phyloP scores from a whole-genome alignment of 1,140 invertebrate species.

The Sesamia nonagrioides region DNA sequence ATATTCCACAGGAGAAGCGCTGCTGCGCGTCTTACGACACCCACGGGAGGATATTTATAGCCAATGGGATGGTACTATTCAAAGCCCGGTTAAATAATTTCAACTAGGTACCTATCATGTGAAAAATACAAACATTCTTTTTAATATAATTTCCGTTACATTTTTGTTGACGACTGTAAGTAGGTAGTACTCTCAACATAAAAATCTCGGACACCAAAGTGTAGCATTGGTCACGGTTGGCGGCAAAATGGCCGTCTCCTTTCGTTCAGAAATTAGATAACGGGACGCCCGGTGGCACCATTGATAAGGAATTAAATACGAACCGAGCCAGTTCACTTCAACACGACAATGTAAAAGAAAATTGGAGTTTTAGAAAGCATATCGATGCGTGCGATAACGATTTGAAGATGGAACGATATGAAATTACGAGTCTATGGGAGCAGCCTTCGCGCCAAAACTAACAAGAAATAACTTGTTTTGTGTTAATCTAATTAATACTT shows the following conservation, averaged over 20 bases:
- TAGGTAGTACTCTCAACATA: slow-evolving; percentile 13
- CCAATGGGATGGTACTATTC: no score
- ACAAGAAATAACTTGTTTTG: background rate
- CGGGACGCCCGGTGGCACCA: slow-evolving; percentile 68
- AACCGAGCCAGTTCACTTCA: slow-evolving; percentile 54
- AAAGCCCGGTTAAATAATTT: no score
- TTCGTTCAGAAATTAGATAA: slow-evolving; percentile 78
- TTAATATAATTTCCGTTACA: no score
- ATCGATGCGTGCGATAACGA: slow-evolving; percentile 63
- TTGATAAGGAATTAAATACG: slow-evolving; percentile 77
- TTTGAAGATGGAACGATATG: slow-evolving; percentile 55
- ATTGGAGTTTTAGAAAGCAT: slow-evolving; percentile 76
- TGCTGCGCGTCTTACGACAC: no score
- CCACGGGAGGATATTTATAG: no score
- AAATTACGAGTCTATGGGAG: slow-evolving; percentile 25
- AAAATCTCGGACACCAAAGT: slow-evolving; percentile 56
- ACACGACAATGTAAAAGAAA: slow-evolving; percentile 66
- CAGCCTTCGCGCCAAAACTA: background rate
- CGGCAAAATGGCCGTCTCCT: slow-evolving; percentile 55
- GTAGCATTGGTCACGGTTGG: slow-evolving; percentile 65
- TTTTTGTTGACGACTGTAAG: background rate
- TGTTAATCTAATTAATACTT: slow-evolving; percentile 4
- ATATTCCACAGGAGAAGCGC: no score
- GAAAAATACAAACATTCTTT: no score
- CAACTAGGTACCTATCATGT: no score